phyloP scores from a whole-genome alignment of 2,113 vertebrate species.

The Globicephala melas region DNA sequence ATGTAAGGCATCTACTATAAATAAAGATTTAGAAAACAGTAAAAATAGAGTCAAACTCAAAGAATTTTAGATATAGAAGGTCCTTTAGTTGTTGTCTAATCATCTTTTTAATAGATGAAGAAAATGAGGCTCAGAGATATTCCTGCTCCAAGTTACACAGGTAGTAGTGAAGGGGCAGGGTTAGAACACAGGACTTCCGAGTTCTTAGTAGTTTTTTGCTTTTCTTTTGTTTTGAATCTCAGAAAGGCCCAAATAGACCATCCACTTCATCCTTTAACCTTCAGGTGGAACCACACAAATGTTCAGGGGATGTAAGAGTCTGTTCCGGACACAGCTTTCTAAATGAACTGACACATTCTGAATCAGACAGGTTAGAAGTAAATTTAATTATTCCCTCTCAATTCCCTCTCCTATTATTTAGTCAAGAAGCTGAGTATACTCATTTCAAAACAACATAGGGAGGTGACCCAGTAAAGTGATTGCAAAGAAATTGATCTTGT shows the following conservation, averaged over 20 bases:
- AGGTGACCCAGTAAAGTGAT: slow-evolving; percentile 6
- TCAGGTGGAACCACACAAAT: background rate
- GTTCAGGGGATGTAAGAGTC: background rate
- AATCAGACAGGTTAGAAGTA: slow-evolving; percentile 6
- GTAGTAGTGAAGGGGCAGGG: background rate
- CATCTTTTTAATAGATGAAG: background rate
- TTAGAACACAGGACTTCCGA: background rate
- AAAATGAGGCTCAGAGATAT: background rate
- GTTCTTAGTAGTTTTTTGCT: background rate
- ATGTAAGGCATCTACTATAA: background rate
- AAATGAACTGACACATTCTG: background rate
- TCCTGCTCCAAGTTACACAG: background rate
- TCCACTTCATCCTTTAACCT: background rate
- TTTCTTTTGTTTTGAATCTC: background rate
- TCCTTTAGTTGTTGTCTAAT: background rate
- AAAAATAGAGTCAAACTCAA: background rate
- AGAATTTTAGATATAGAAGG: background rate
- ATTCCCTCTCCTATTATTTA: background rate
- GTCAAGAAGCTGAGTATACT: background rate
- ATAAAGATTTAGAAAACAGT: background rate
- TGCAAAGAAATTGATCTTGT: background rate
- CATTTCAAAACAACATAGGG: background rate
- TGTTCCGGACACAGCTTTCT: background rate
- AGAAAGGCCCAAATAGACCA: background rate
- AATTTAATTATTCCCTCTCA: background rate